Evolutionary conservation across 1,140 invertebrate genomes (phyloP).

Genomic region (Parasteatoda tepidariorum): DNA sequence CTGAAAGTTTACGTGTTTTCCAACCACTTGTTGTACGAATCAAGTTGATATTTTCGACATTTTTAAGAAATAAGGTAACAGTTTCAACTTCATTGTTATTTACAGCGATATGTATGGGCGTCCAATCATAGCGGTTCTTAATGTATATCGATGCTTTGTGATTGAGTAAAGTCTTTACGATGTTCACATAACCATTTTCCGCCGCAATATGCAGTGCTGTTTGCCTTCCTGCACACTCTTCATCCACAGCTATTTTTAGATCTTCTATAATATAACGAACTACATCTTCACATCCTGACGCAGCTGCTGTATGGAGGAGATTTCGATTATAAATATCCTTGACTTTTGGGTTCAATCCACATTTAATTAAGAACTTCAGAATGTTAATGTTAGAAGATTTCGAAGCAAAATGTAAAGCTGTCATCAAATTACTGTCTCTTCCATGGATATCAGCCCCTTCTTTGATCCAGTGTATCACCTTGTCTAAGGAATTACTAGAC

Average conservation of each 20-base stretch:
- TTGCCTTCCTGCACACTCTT: background rate
- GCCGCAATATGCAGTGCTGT: conserved; percentile 35
- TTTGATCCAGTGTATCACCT: background rate
- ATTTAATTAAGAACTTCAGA: background rate
- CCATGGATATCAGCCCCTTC: conserved; percentile 33
- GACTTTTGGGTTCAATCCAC: background rate
- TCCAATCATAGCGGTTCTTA: background rate
- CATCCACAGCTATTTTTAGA: background rate
- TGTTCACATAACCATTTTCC: conserved; percentile 20
- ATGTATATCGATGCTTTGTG: background rate
- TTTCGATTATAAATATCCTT: background rate
- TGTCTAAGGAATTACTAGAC: background rate
- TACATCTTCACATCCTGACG: conserved; percentile 2
- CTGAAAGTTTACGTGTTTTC: too few species aligned
- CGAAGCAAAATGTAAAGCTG: conserved; percentile 27
- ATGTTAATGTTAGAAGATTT: conserved; percentile 20
- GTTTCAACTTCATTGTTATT: background rate
- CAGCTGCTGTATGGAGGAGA: conserved; percentile 12
- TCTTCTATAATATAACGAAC: conserved; percentile 17
- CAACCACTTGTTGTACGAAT: too few species aligned
- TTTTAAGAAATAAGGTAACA: background rate
- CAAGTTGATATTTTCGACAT: background rate
- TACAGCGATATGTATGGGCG: conserved; percentile 2
- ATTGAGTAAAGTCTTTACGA: conserved; percentile 22
- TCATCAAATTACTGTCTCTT: conserved; percentile 10